Evolutionary conservation across 2,888 invertebrate species (phyloP).

Genomic region (Mylabris sibirica): DNA sequence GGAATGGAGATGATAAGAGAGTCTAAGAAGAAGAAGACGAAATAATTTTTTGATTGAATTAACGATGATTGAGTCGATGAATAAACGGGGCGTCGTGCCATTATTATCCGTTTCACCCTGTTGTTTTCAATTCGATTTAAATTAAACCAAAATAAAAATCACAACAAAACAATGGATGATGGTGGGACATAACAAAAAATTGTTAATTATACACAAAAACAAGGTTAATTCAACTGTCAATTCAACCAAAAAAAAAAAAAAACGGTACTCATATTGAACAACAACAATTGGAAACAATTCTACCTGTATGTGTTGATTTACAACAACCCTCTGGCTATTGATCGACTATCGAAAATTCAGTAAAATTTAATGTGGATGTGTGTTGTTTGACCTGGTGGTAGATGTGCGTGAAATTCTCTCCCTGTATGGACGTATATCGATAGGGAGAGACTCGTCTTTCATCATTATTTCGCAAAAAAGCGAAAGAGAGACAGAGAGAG

Average conservation of each 20-base stretch:
- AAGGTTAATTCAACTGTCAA: background rate
- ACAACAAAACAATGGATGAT: background rate
- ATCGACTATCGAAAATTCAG: slow-evolving; percentile 8
- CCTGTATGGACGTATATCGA: background rate
- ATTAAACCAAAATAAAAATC: background rate
- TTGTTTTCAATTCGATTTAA: background rate
- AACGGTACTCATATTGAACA: background rate
- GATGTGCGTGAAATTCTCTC: slow-evolving; percentile 8
- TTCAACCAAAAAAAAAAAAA: background rate
- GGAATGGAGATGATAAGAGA: slow-evolving; percentile 18
- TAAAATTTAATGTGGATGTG: slow-evolving; percentile 2
- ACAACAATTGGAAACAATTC: slow-evolving; percentile 11
- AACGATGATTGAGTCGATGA: slow-evolving; percentile 10
- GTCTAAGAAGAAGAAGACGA: slow-evolving; percentile 5
- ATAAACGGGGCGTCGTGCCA: background rate
- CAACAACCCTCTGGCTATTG: background rate
- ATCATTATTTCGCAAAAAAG: background rate
- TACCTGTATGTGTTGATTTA: background rate
- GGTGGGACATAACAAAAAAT: background rate
- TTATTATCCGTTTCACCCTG: background rate
- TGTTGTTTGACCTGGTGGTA: slow-evolving; percentile 13
- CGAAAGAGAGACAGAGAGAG: slow-evolving; percentile 18
- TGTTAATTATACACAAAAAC: background rate
- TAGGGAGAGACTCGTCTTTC: slow-evolving; percentile 9
- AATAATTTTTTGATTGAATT: slow-evolving; percentile 18